Conservation (phyloP, 2,797 vertebrate genomes). For the Neosilurus mollespiculum region DNA sequence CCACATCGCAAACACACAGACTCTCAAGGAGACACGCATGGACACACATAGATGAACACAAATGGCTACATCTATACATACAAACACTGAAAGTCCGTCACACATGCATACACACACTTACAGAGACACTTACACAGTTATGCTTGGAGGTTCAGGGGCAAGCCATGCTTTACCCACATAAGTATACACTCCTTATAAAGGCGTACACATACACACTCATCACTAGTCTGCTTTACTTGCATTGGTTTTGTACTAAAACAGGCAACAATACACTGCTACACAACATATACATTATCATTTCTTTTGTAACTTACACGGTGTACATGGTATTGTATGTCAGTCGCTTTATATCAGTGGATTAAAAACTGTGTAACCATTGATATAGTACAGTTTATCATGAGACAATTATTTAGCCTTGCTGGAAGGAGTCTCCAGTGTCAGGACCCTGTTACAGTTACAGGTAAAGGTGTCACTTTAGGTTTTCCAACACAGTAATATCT, state of each 20-base stretch:
- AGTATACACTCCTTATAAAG: conserved; percentile 16
- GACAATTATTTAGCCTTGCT: background rate
- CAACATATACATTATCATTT: conserved; percentile 1
- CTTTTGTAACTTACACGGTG: background rate
- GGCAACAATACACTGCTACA: conserved; percentile 41
- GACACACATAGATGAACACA: conserved; percentile 44
- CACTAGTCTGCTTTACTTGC: conserved; percentile 43
- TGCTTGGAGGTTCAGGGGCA: conserved; percentile 39
- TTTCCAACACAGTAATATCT: background rate
- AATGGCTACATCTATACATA: conserved; percentile 39
- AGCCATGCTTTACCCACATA: conserved; percentile 37
- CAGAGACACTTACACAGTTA: conserved; percentile 37
- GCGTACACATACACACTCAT: conserved; percentile 29
- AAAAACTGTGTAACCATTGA: background rate
- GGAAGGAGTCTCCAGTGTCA: background rate
- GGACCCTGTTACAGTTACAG: background rate
- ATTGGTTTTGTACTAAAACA: conserved; percentile 38
- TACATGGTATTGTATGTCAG: background rate
- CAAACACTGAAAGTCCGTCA: conserved; percentile 32
- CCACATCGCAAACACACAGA: conserved; percentile 32
- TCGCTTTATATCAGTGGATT: background rate
- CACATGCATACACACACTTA: conserved; percentile 47
- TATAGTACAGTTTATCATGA: no score
- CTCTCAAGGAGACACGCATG: conserved; percentile 41
- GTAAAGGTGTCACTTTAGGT: background rate